Percentiles rank a stretch among this genome's conserved stretches.
phyloP scores from a whole-genome alignment of 2,797 vertebrate genomes.

The Tauraco hartlaubi region DNA sequence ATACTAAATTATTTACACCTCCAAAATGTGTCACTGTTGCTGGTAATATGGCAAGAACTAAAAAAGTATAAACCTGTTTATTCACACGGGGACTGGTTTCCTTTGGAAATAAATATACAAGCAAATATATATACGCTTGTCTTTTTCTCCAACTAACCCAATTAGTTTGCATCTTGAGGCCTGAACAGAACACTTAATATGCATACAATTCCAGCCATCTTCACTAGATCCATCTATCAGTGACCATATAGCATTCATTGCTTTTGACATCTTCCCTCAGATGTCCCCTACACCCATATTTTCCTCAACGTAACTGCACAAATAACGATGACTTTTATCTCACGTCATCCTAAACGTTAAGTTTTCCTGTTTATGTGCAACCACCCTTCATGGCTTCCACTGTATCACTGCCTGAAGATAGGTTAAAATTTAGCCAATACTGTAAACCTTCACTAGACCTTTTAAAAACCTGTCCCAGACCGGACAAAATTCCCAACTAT shows the following conservation, averaged over 20 bases:
- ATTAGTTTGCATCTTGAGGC: neutral
- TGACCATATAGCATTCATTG: neutral
- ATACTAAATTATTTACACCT: neutral
- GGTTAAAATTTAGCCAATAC: neutral
- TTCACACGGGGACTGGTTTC: rapidly evolving
- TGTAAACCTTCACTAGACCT: neutral
- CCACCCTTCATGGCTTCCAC: neutral
- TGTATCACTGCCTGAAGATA: neutral
- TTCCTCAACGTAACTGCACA: neutral
- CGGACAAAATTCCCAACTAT: neutral
- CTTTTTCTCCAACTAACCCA: neutral
- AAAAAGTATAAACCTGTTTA: neutral
- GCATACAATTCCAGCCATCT: neutral
- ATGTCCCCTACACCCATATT: neutral
- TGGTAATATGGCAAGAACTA: neutral
- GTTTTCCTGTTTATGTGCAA: neutral
- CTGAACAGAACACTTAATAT: neutral
- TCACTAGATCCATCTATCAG: neutral
- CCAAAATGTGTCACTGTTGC: neutral
- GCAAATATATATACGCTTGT: neutral
- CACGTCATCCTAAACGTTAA: rapidly evolving
- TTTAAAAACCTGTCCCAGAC: neutral
- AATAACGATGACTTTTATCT: neutral
- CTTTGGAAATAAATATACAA: neutral
- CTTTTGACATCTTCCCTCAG: neutral